These are phyloP conservation scores for Seira ritae DNA, from an alignment of 2,888 invertebrate genomes.

Conservation along the genomic window DNA sequence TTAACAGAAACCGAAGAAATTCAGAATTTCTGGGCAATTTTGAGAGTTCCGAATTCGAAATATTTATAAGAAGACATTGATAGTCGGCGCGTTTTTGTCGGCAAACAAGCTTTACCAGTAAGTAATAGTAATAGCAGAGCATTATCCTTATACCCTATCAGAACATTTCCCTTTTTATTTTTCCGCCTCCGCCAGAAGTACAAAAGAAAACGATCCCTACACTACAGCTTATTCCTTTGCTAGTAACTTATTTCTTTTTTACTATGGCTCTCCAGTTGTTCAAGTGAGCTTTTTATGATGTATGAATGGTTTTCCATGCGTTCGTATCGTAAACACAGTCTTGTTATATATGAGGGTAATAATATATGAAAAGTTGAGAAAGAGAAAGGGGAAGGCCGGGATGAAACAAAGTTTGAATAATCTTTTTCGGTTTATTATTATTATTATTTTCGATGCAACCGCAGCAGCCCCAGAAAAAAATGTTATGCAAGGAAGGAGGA, in stretches of 20 bases:
- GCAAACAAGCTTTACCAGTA: too few species aligned
- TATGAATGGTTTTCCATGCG: slow-evolving; percentile 46
- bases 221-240: background rate
- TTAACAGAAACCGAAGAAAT: too few species aligned
- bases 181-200: background rate
- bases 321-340: slow-evolving; percentile 16
- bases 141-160: too few species aligned
- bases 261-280: slow-evolving; percentile 14
- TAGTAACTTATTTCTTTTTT: slow-evolving; percentile 5
- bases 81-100: too few species aligned
- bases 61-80: too few species aligned
- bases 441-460: slow-evolving; percentile 48
- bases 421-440: slow-evolving; percentile 44
- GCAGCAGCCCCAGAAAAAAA: background rate
- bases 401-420: slow-evolving; percentile 50
- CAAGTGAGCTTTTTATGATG: slow-evolving; percentile 52
- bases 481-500: background rate
- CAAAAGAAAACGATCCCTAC: slow-evolving; percentile 11
- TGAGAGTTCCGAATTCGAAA: too few species aligned
- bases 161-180: background rate
- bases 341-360: slow-evolving; percentile 23
- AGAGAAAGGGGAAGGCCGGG: slow-evolving; percentile 24
- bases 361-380: slow-evolving; percentile 46
- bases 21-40: too few species aligned
- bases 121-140: too few species aligned